phyloP scores from a whole-genome alignment of 2,797 vertebrate genomes.

The Ara ararauna region DNA sequence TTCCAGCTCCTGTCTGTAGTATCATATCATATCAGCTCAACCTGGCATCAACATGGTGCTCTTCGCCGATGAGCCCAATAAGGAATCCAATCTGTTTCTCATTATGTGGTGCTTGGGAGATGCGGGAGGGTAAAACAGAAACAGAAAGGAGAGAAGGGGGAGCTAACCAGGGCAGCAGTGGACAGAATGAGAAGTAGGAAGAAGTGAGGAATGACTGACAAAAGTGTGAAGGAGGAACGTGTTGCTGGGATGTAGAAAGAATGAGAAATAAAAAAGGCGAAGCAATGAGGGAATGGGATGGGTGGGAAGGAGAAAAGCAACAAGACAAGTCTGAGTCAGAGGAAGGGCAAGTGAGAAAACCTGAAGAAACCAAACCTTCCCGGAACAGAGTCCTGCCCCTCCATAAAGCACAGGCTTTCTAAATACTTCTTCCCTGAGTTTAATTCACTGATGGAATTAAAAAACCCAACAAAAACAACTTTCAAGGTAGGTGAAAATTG shows the following conservation, averaged over 20 bases:
- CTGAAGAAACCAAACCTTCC: not conserved
- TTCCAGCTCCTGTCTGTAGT: conserved; percentile 43
- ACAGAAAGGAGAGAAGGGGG: not conserved
- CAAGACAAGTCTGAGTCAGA: not conserved
- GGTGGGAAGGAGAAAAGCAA: not conserved
- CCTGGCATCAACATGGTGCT: conserved; percentile 44
- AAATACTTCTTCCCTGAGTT: not conserved
- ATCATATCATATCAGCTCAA: conserved; percentile 42
- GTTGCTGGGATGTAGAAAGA: not conserved
- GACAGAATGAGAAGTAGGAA: not conserved
- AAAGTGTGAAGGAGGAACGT: not conserved
- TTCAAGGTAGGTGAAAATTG: not conserved
- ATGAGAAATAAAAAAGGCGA: not conserved
- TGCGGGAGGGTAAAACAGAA: not conserved
- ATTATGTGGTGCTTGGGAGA: not conserved
- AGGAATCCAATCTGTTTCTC: conserved; percentile 47
- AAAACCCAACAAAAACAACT: not conserved
- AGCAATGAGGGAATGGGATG: not conserved
- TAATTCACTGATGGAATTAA: not conserved
- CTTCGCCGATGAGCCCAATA: not conserved
- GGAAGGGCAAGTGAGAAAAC: not conserved
- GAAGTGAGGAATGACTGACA: not conserved
- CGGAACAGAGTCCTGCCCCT: not conserved
- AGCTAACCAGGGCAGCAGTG: not conserved
- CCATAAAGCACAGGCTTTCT: not conserved